phyloP scores from a whole-genome alignment of 2,888 invertebrate species.

The Hofmannophila pseudospretella region DNA sequence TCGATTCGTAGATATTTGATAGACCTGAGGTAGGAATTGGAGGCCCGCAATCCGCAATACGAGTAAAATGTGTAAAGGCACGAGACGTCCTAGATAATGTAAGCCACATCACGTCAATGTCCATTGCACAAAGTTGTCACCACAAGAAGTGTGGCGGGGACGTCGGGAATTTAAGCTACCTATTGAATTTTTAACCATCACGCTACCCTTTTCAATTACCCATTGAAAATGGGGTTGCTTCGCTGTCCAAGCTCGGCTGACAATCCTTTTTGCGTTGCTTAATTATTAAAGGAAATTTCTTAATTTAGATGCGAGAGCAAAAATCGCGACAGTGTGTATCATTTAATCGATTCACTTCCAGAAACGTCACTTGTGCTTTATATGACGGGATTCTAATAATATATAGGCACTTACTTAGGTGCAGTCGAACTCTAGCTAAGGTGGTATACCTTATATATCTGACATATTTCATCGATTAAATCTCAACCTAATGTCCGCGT shows the following conservation, averaged over 20 bases:
- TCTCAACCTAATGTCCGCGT: too few relatives aligned
- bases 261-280: constrained; percentile 72
- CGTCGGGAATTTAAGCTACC: constrained; percentile 49
- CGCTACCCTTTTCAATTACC: constrained; percentile 74
- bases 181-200: constrained; percentile 67
- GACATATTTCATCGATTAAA: too few relatives aligned
- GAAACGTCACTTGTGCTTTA: neutral
- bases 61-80: too few relatives aligned
- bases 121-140: constrained; percentile 17
- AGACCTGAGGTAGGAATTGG: too few relatives aligned
- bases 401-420: too few relatives aligned
- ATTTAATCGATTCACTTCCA: neutral
- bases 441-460: too few relatives aligned
- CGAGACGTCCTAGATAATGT: neutral
- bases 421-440: too few relatives aligned
- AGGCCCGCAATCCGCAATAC: too few relatives aligned
- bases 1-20: too few relatives aligned
- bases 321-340: constrained; percentile 28
- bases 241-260: constrained; percentile 69
- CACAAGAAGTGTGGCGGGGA: constrained; percentile 32
- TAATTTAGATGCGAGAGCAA: constrained; percentile 64
- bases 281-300: constrained; percentile 73
- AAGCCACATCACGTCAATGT: constrained; percentile 9
- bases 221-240: constrained; percentile 67
- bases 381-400: neutral